Evolutionary conservation across 2,797 vertebrate species (phyloP).

Genomic region (Syndactyla subalaris): DNA sequence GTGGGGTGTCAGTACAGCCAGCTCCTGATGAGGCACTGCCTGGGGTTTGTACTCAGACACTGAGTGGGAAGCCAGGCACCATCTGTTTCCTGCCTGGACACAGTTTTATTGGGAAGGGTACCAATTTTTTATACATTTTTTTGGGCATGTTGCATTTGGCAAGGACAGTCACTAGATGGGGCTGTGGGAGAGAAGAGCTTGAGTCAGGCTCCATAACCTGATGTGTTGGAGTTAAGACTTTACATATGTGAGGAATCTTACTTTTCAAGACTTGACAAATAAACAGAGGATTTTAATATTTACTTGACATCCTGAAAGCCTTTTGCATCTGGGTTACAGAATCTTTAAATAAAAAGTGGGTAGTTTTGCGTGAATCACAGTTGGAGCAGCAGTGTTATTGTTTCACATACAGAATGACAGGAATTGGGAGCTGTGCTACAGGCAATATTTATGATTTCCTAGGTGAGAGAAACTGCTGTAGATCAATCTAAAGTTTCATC

Average conservation of each 20-base stretch:
- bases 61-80: slow-evolving; percentile 1
- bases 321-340: neutral
- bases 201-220: neutral
- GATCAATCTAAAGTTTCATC: neutral
- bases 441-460: neutral
- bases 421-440: neutral
- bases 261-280: neutral
- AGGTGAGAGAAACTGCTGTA: neutral
- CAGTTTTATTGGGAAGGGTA: neutral
- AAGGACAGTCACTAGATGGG: slow-evolving; percentile 34
- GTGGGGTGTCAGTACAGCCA: neutral
- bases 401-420: neutral
- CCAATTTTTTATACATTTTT: neutral
- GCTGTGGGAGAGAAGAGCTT: neutral
- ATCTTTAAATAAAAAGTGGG: rapidly evolving
- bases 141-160: neutral
- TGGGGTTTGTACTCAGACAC: neutral
- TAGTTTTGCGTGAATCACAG: neutral
- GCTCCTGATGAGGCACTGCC: neutral
- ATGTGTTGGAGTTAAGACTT: neutral
- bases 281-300: neutral
- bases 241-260: neutral
- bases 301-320: neutral
- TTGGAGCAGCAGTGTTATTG: neutral
- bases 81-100: neutral